Evolutionary conservation across 2,113 vertebrate genomes (phyloP).

Genomic region (Sapayoa aenigma): DNA sequence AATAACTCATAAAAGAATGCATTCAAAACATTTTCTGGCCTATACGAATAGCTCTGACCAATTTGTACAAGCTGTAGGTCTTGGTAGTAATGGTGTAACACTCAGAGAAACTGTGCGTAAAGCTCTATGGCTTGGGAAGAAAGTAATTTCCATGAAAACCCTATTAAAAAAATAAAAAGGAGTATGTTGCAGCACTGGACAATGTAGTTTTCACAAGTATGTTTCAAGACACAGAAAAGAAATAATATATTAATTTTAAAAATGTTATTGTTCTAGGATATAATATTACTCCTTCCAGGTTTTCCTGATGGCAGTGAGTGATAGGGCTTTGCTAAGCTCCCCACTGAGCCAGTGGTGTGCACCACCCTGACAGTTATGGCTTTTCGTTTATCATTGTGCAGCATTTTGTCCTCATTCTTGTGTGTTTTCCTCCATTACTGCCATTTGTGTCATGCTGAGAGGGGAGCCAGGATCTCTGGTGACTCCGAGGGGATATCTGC

Average conservation of each 20-base stretch:
- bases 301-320: neutral
- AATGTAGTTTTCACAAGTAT: neutral
- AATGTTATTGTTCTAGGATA: neutral
- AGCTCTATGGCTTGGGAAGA: neutral
- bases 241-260: neutral
- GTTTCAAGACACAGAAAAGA: neutral
- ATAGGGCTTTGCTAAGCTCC: neutral
- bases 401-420: neutral
- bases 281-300: neutral
- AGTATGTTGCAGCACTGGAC: neutral
- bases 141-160: neutral
- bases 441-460: neutral
- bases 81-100: neutral
- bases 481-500: neutral
- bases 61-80: neutral
- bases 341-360: neutral
- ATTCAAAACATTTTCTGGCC: neutral
- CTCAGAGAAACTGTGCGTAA: neutral
- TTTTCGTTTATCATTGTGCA: neutral
- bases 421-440: neutral
- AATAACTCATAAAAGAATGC: neutral
- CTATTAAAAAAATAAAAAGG: neutral
- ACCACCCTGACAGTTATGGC: neutral
- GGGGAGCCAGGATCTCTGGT: neutral
- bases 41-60: neutral